A percentile compares a stretch with the other conserved stretches of the same genome.
Conservation (phyloP, 2,888 invertebrate genomes). For the Trissoscelio sp. region DNA sequence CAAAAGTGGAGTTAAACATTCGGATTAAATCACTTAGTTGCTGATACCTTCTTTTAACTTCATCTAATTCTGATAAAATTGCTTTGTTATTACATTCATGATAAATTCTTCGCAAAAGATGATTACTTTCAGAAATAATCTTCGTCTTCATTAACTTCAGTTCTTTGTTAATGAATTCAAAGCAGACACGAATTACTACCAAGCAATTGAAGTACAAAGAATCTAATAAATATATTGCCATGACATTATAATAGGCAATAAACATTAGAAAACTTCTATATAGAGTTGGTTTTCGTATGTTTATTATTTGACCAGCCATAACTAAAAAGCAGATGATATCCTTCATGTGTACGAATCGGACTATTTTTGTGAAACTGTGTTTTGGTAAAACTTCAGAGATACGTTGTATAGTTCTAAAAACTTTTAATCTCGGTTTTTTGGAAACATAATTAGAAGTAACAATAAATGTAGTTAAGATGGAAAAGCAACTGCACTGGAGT, state of each 20-base stretch:
- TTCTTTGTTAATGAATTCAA: conserved; percentile 72
- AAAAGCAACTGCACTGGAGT: conserved; percentile 61
- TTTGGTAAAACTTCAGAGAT: conserved; percentile 69
- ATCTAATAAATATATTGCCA: conserved; percentile 72
- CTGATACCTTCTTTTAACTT: conserved; percentile 73
- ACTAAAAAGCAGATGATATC: conserved; percentile 73
- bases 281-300: conserved; percentile 25
- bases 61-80: conserved; percentile 71
- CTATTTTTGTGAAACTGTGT: conserved; percentile 64
- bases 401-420: conserved; percentile 68
- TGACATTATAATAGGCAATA: conserved; percentile 63
- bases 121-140: conserved; percentile 73
- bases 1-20: conserved; percentile 72
- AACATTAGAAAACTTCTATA: conserved; percentile 10
- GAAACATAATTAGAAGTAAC: conserved; percentile 58
- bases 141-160: conserved; percentile 69
- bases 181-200: conserved; percentile 70
- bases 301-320: conserved; percentile 70
- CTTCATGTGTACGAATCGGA: conserved; percentile 72
- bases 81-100: conserved; percentile 72
- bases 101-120: conserved; percentile 77
- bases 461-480: conserved; percentile 68
- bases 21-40: conserved; percentile 71
- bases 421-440: conserved; percentile 61
- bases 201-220: conserved; percentile 73